A percentile compares a stretch with the other conserved stretches of the same genome.
Evolutionary conservation across 2,797 vertebrate genomes (phyloP).

Genomic region (Rhinichthys osculus): DNA sequence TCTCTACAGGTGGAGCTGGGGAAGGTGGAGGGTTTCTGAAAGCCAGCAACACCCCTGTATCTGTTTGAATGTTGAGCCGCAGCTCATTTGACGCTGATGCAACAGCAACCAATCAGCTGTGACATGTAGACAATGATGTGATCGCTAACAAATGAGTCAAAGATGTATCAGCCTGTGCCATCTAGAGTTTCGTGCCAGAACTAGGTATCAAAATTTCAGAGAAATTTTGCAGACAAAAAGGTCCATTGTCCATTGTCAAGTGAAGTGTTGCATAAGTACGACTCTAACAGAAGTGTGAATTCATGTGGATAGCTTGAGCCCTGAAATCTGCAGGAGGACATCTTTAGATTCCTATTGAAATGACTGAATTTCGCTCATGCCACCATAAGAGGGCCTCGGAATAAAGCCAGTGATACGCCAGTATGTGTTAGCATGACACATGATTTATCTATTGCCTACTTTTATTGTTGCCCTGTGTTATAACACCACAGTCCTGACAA

Average conservation of each 20-base stretch:
- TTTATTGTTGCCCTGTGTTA: neutral
- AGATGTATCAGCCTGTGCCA: too few relatives aligned
- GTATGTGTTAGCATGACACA: neutral
- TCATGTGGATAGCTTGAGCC: neutral
- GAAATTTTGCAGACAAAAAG: neutral
- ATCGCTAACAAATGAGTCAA: too few relatives aligned
- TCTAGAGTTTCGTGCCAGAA: too few relatives aligned
- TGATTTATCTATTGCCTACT: neutral
- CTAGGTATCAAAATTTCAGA: neutral
- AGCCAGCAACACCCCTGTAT: too few relatives aligned
- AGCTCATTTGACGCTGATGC: too few relatives aligned
- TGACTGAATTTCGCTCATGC: neutral
- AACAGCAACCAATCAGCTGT: too few relatives aligned
- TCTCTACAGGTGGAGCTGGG: too few relatives aligned
- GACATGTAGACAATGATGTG: too few relatives aligned
- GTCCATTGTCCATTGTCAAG: neutral
- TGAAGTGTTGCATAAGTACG: neutral
- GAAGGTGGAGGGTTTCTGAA: too few relatives aligned
- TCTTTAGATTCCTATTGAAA: neutral
- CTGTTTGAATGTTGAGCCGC: too few relatives aligned
- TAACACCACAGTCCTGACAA: slow-evolving; percentile 19
- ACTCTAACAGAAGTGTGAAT: neutral
- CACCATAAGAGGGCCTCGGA: neutral
- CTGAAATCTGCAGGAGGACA: neutral
- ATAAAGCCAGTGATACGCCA: neutral